These are phyloP conservation scores for Tapirus terrestris DNA, from an alignment of 2,113 vertebrate species.

Conservation along the genomic window DNA sequence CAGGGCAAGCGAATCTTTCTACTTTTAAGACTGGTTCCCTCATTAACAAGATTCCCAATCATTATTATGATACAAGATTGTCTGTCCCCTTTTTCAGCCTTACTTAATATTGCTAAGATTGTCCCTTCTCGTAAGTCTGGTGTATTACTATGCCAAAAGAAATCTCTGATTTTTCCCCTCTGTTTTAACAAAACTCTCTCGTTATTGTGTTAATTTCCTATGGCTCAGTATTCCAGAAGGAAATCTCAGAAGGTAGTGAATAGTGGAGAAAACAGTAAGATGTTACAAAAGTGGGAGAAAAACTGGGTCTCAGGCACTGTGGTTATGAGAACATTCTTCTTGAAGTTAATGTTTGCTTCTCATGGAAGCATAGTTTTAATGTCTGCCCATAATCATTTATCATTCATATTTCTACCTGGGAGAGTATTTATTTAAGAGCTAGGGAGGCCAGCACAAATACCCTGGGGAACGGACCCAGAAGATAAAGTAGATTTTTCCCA, in stretches of 20 bases:
- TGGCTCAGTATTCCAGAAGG: background rate
- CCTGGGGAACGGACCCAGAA: background rate
- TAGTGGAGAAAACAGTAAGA: background rate
- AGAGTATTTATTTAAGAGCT: constrained; percentile 63
- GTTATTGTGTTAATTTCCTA: background rate
- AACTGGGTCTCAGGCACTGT: background rate
- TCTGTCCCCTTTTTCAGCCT: background rate
- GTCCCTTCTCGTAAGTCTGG: background rate
- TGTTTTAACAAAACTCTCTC: background rate
- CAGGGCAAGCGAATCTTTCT: background rate
- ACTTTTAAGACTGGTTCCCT: background rate
- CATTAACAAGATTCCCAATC: background rate
- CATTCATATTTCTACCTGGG: constrained; percentile 65
- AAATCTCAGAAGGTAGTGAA: background rate
- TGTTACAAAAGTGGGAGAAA: constrained; percentile 7
- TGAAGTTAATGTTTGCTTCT: constrained; percentile 56
- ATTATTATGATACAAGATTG: background rate
- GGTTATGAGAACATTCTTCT: constrained; percentile 57
- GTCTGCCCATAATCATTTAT: constrained; percentile 52
- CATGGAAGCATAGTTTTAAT: constrained; percentile 42
- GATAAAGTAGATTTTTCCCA: constrained; percentile 63
- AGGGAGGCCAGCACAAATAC: background rate
- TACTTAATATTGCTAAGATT: background rate
- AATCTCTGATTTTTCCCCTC: background rate
- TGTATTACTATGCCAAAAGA: background rate